phyloP scores from a whole-genome alignment of 1,140 invertebrate genomes.

The Octopus sinensis region DNA sequence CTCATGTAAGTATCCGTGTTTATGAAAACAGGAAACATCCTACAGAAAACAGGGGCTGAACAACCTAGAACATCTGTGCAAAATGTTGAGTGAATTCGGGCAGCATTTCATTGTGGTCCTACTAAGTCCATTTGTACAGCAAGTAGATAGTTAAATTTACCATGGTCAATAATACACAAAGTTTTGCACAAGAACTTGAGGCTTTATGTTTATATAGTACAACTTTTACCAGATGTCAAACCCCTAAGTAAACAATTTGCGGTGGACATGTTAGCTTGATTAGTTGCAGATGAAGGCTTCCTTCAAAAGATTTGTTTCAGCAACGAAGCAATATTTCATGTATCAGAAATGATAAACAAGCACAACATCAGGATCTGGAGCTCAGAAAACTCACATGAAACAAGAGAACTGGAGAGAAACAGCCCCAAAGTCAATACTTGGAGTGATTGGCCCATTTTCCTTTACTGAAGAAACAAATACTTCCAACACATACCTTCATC shows the following conservation, averaged over 20 bases:
- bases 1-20: slow-evolving; percentile 1
- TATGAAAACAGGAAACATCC: slow-evolving; percentile 7
- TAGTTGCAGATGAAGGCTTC: not conserved
- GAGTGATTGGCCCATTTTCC: not conserved
- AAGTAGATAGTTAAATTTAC: slow-evolving; percentile 1
- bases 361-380: slow-evolving; percentile 1
- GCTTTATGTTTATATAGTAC: not conserved
- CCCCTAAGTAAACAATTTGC: not conserved
- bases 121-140: not conserved
- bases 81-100: not conserved
- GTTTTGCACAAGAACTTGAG: slow-evolving; percentile 1
- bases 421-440: slow-evolving; percentile 4
- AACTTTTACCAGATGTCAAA: not conserved
- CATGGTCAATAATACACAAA: slow-evolving; percentile 1
- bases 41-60: not conserved
- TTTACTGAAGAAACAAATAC: not conserved
- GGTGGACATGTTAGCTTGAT: not conserved
- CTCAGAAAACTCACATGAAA: not conserved
- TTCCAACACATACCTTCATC: not conserved
- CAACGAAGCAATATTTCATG: slow-evolving; percentile 1
- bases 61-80: not conserved
- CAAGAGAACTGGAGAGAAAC: slow-evolving; percentile 1
- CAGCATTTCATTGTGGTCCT: slow-evolving; percentile 1
- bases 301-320: slow-evolving; percentile 8
- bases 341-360: slow-evolving; percentile 8